phyloP scores from a whole-genome alignment of 2,888 invertebrate species.

The Acrobasis consociella region DNA sequence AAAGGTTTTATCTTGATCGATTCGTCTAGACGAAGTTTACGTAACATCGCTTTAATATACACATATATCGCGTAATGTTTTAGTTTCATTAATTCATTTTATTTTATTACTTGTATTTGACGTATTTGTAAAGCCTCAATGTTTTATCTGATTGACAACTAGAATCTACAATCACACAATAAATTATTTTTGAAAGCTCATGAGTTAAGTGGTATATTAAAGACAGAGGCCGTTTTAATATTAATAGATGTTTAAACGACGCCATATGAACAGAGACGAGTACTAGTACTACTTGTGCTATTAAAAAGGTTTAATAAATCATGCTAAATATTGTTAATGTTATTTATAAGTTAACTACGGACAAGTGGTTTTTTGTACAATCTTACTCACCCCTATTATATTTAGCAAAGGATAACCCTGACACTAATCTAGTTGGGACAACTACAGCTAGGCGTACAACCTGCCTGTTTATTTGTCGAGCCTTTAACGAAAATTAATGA shows the following conservation, averaged over 20 bases:
- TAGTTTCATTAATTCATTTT: background rate
- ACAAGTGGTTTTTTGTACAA: too few species aligned
- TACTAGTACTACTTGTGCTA: too few species aligned
- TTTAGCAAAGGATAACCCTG: background rate
- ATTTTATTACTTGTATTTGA: background rate
- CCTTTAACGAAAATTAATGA: slow-evolving; percentile 40
- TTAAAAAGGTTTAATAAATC: too few species aligned
- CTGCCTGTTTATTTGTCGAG: slow-evolving; percentile 16
- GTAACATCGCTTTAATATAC: slow-evolving; percentile 19
- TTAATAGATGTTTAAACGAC: too few species aligned
- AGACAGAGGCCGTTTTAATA: too few species aligned
- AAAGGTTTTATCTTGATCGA: slow-evolving; percentile 35
- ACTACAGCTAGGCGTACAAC: background rate
- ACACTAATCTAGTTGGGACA: background rate
- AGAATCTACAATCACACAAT: background rate
- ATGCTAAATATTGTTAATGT: too few species aligned
- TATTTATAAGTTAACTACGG: too few species aligned
- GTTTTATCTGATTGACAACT: background rate
- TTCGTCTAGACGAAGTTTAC: slow-evolving; percentile 46
- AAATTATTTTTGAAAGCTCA: background rate
- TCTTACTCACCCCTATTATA: too few species aligned
- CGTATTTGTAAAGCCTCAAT: background rate
- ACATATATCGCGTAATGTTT: slow-evolving; percentile 7
- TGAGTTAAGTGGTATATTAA: background rate
- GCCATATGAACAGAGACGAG: too few species aligned